Conservation (phyloP, 92 coral and sea anemone genomes). For the Actinernus sp. region DNA sequence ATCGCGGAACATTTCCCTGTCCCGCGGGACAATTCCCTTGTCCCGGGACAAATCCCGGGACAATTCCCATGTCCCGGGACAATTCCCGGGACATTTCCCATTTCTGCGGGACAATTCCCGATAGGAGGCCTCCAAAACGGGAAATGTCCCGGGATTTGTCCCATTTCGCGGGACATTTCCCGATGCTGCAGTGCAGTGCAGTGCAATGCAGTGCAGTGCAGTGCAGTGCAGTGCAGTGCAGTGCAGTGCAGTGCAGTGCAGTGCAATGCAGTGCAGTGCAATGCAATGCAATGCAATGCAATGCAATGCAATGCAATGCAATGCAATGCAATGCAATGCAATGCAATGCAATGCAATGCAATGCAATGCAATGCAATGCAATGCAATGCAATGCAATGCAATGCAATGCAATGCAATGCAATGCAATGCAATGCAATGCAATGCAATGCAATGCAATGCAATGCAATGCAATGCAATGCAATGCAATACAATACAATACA, state of each 20-base stretch:
- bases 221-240: no score
- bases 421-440: constrained; percentile 2
- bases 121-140: no score
- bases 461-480: constrained; percentile 2
- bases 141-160: no score
- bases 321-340: not conserved
- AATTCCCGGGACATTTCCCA: no score
- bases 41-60: no score
- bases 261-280: not conserved
- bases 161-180: no score
- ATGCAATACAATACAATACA: constrained; percentile 2
- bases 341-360: not conserved
- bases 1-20: no score
- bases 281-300: not conserved
- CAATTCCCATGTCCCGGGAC: no score
- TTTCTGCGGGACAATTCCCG: no score
- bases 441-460: constrained; percentile 2
- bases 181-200: no score
- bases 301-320: not conserved
- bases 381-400: constrained; percentile 3
- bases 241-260: not conserved
- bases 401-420: constrained; percentile 3
- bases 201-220: no score
- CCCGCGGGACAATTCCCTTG: no score
- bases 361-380: constrained; percentile 3